Conservation (phyloP, 1,140 invertebrate species). For the Listronotus bonariensis region DNA sequence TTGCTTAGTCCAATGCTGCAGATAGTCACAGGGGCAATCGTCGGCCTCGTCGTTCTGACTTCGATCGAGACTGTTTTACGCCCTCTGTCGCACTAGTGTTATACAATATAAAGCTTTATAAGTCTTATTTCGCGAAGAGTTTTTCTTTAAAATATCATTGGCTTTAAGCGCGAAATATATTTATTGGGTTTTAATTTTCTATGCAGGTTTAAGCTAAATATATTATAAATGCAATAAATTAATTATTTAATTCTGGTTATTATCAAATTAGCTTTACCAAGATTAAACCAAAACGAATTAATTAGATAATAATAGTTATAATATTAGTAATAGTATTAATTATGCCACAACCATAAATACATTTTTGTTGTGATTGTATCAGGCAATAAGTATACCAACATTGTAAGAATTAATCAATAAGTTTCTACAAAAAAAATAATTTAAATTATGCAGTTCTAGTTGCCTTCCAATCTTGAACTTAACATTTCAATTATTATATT, state of each 20-base stretch:
- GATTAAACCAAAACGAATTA: no score
- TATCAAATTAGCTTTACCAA: background rate
- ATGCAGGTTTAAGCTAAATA: no score
- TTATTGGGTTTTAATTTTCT: no score
- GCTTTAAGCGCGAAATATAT: background rate
- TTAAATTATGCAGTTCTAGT: slow-evolving; percentile 2
- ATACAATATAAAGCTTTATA: background rate
- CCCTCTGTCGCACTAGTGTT: slow-evolving; percentile 25
- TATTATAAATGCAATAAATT: no score
- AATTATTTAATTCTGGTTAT: no score
- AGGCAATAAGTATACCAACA: slow-evolving; percentile 3
- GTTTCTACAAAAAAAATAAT: background rate
- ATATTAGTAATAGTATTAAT: no score
- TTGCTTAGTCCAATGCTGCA: slow-evolving; percentile 4
- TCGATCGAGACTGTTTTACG: slow-evolving; percentile 33
- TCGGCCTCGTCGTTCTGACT: slow-evolving; percentile 31
- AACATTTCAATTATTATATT: slow-evolving; percentile 14
- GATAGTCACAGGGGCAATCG: slow-evolving; percentile 15
- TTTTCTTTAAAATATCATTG: background rate
- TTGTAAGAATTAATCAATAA: background rate
- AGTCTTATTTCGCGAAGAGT: no score
- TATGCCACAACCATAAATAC: background rate
- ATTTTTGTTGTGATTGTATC: slow-evolving; percentile 9
- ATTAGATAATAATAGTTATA: no score
- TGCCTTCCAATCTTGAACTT: slow-evolving; percentile 11